phyloP scores from a whole-genome alignment of 2,113 vertebrate genomes.

The Plectropomus leopardus region DNA sequence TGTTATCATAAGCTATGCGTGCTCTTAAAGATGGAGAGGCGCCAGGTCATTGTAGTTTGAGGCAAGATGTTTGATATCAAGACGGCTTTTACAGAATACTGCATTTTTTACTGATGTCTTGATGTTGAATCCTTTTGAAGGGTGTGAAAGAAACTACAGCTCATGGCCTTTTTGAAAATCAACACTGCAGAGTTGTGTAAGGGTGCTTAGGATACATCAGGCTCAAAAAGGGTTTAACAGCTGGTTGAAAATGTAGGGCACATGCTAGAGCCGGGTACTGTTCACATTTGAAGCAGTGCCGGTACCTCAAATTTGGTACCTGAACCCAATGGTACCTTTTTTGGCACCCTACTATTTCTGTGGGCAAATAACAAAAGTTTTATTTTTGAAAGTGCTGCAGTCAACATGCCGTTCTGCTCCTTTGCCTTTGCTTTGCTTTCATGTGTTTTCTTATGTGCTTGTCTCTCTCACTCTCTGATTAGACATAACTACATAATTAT shows the following conservation, averaged over 20 bases:
- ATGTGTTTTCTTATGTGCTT: too few species aligned
- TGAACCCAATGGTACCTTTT: too few species aligned
- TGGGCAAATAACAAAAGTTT: too few species aligned
- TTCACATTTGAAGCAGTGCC: too few species aligned
- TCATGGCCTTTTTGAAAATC: conserved; percentile 26
- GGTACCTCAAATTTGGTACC: too few species aligned
- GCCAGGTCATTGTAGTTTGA: conserved; percentile 28
- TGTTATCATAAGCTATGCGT: neutral
- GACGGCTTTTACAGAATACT: neutral
- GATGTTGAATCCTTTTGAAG: conserved; percentile 32
- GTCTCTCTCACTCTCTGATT: too few species aligned
- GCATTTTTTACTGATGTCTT: conserved; percentile 23
- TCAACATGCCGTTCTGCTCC: too few species aligned
- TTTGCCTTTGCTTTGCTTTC: too few species aligned
- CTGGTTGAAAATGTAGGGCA: neutral
- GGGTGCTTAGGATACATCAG: neutral
- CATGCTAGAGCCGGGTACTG: too few species aligned
- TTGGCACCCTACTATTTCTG: too few species aligned
- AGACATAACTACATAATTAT: too few species aligned
- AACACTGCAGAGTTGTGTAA: conserved; percentile 8
- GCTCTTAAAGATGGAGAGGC: neutral
- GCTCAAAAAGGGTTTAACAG: neutral
- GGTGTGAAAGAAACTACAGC: conserved; percentile 31
- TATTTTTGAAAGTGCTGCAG: too few species aligned
- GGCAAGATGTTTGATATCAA: conserved; percentile 25